Evolutionary conservation across 2,113 vertebrate genomes (phyloP), one percentile per base, ranked within the genome.

Genomic region (Chaetorhynchus papuensis): DNA sequence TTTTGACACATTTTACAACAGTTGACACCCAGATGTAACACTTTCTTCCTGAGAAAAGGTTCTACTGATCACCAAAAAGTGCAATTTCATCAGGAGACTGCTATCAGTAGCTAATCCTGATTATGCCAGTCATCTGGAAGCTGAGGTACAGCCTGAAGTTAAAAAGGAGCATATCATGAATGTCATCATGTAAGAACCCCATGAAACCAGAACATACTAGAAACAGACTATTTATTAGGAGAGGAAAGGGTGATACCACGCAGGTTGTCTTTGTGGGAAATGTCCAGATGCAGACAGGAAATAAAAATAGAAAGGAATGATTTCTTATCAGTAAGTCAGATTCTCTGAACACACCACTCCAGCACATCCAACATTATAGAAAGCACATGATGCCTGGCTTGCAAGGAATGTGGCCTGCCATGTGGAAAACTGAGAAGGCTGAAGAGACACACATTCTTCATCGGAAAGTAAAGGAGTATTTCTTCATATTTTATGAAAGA

Each of bases 231-330:
- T 54, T 84, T 69, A 79, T 81, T 60, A 71, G 50, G 39, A 87
- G 37, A 52, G 23, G 39, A 66, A 35, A 16, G 37, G 35, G 75
- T 52, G 61, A 79, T 6, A 45, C 57, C 39, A 39, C 3, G 3
- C 75, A 83, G 63, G 33, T 42, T 76, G 31, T 82, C 90, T 83
- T 74, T 56, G 70, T 0, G 1, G n/a, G 59, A 74, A 92, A 91
- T 24, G 24, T 83, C 75, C 79, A 92, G 63, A 93, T 47, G 39
- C 57, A 95, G 70, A 90, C 42, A 76, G 35, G 75, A 96, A 87
- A 91, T 74, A 90, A 96, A 97, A 95, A 91, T 94, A 97, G 93
- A 95, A 96, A 80, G 82, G 91, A 94, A 95, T 91, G 19, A 86
- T 92, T 96, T 90, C 87, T 96, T 95, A 96, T 96, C 95, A 91